These are phyloP conservation scores for Sesamia nonagrioides DNA, from an alignment of 1,140 invertebrate species.

Conservation along the genomic window DNA sequence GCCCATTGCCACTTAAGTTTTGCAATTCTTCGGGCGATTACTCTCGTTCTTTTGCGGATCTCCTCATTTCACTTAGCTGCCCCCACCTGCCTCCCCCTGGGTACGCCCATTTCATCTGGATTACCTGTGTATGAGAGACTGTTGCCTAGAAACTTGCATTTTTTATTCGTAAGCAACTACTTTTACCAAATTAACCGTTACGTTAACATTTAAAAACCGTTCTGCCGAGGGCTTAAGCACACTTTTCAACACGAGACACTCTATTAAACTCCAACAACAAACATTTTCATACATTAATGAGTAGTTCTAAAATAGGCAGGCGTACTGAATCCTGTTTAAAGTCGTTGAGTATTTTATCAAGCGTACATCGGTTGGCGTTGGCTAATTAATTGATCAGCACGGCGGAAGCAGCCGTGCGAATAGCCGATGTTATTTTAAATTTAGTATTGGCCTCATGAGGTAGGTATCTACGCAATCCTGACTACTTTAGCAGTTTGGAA, in stretches of 20 bases:
- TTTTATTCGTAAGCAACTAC: no score
- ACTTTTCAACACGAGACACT: not conserved
- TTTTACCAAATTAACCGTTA: not conserved
- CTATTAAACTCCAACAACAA: slow-evolving; percentile 9
- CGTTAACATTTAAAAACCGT: not conserved
- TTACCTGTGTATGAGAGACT: no score
- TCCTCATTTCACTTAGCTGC: no score
- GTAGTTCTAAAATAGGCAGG: slow-evolving; percentile 17
- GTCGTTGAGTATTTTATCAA: slow-evolving; percentile 42
- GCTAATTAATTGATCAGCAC: slow-evolving; percentile 39
- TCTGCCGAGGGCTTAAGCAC: not conserved
- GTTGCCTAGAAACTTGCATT: no score
- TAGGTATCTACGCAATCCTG: not conserved
- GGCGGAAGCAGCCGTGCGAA: slow-evolving; percentile 25
- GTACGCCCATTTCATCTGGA: no score
- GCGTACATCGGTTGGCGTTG: slow-evolving; percentile 16
- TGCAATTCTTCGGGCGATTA: no score
- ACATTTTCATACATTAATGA: slow-evolving; percentile 33
- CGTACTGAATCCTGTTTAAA: slow-evolving; percentile 11
- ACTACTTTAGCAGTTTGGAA: not conserved
- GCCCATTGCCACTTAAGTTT: no score
- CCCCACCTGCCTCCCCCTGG: no score
- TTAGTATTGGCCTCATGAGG: not conserved
- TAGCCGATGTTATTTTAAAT: slow-evolving; percentile 29
- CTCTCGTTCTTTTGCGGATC: no score